phyloP scores from a whole-genome alignment of 2,888 invertebrate species.

The Sarcophaga caerulescens region DNA sequence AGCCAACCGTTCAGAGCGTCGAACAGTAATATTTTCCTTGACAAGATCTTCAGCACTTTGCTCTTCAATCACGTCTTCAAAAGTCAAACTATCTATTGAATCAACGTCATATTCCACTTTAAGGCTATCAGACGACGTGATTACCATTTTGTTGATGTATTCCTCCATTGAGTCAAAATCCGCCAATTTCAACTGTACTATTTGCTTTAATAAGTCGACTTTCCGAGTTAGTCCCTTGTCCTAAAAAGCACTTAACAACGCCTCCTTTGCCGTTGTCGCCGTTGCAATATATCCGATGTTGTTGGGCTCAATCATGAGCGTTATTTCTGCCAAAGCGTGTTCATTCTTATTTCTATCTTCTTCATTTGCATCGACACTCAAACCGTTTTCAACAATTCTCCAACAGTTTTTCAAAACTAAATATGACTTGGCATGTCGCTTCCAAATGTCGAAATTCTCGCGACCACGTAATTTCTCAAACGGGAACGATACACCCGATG shows the following conservation, averaged over 20 bases:
- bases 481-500: no score
- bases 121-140: not conserved
- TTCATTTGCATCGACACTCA: not conserved
- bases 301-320: constrained; percentile 24
- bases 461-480: no score
- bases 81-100: not conserved
- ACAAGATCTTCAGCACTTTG: not conserved
- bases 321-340: constrained; percentile 27
- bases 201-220: not conserved
- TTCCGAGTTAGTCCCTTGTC: constrained; percentile 20
- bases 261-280: no score
- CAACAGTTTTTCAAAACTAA: constrained; percentile 40
- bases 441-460: no score
- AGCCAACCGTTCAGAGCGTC: constrained; percentile 29
- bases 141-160: constrained; percentile 42
- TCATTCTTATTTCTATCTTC: constrained; percentile 2
- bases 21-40: not conserved
- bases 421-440: no score
- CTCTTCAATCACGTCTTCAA: not conserved
- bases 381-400: constrained; percentile 21
- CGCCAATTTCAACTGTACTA: constrained; percentile 41
- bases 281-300: constrained; percentile 19
- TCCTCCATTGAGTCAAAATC: constrained; percentile 54
- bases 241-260: no score
- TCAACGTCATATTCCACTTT: not conserved